Evolutionary conservation across 2,888 invertebrate genomes (phyloP).

Genomic region (Dicycla oo): DNA sequence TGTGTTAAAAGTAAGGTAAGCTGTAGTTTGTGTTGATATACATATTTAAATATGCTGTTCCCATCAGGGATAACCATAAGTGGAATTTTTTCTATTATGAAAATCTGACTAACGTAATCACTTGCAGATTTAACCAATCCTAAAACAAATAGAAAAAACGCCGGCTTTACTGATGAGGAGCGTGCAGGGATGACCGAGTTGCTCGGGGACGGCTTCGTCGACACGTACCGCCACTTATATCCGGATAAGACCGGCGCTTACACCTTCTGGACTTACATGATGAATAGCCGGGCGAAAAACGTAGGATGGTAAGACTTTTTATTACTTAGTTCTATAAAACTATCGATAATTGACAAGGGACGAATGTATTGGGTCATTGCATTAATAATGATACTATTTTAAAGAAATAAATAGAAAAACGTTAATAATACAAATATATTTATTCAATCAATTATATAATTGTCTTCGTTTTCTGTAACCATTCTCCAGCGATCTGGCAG

Average conservation of each 20-base stretch:
- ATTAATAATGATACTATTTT: no score
- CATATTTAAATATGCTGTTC: background rate
- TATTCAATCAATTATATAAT: no score
- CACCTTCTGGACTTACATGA: slow-evolving; percentile 99
- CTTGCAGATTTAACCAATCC: slow-evolving; percentile 97
- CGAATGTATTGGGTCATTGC: no score
- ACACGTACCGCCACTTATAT: slow-evolving; percentile 96
- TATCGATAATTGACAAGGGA: background rate
- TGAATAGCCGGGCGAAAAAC: slow-evolving; percentile 96
- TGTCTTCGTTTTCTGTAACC: no score
- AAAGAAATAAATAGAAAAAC: no score
- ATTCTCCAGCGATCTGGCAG: no score
- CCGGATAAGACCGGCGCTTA: slow-evolving; percentile 96
- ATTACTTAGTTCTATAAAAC: background rate
- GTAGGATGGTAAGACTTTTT: slow-evolving; percentile 96
- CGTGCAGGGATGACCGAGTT: slow-evolving; percentile 97
- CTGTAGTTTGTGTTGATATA: slow-evolving; percentile 22
- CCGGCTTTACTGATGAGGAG: slow-evolving; percentile 99
- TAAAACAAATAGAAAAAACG: slow-evolving; percentile 96
- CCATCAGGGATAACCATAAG: background rate
- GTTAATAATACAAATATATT: no score
- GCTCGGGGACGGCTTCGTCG: slow-evolving; percentile 95
- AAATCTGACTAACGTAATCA: slow-evolving; percentile 14
- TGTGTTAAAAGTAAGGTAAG: slow-evolving; percentile 34
- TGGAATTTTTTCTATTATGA: background rate